These are phyloP conservation scores for Cyaniris semiargus DNA, from an alignment of 2,888 invertebrate genomes.

Conservation along the genomic window DNA sequence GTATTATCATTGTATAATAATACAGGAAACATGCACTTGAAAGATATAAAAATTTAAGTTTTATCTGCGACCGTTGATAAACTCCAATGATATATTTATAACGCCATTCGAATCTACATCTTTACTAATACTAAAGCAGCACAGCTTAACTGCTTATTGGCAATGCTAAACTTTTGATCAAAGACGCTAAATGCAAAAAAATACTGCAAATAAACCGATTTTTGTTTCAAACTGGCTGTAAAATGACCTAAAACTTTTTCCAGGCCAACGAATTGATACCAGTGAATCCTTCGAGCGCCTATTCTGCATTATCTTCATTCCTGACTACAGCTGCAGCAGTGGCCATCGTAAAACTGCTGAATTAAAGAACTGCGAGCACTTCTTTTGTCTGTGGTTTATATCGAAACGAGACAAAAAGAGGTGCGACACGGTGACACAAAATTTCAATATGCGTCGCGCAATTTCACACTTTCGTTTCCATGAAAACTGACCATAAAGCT, in stretches of 20 bases:
- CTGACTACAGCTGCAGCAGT: neutral
- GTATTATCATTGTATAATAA: neutral
- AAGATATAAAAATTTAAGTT: neutral
- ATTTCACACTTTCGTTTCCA: neutral
- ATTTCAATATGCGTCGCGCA: neutral
- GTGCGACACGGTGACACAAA: neutral
- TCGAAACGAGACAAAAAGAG: neutral
- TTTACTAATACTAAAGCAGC: no score
- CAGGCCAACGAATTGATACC: conserved; percentile 32
- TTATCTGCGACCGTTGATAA: neutral
- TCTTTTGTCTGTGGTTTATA: neutral
- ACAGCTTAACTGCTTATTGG: no score
- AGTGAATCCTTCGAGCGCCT: conserved; percentile 6
- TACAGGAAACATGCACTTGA: neutral
- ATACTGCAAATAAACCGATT: no score
- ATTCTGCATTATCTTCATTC: neutral
- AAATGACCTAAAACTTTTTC: conserved; percentile 16
- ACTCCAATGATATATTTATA: neutral
- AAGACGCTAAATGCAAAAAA: no score
- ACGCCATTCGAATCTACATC: no score
- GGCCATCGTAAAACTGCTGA: neutral
- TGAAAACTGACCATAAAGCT: no score
- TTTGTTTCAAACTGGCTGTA: no score
- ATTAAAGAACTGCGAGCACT: neutral
- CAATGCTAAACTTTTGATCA: no score